Percentiles rank a stretch among this genome's conserved stretches.
Evolutionary conservation across 1,140 invertebrate genomes (phyloP).

Genomic region (Idris sp.): DNA sequence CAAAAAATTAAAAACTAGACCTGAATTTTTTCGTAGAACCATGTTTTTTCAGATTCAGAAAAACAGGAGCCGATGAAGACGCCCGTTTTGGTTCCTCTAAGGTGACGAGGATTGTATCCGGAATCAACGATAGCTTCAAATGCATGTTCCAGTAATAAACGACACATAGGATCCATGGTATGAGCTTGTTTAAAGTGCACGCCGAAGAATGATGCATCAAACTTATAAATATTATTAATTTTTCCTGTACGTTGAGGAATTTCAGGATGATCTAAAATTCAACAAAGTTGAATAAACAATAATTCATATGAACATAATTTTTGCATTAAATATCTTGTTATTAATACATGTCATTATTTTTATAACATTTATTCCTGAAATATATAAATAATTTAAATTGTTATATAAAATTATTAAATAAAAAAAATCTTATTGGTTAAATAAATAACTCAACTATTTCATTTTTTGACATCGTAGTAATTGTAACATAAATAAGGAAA

Average conservation of each 20-base stretch:
- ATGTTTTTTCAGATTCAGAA: conserved; percentile 86
- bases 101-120: conserved; percentile 79
- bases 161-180: conserved; percentile 92
- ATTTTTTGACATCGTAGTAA: no score
- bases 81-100: conserved; percentile 86
- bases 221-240: conserved; percentile 87
- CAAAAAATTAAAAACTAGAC: conserved; percentile 41
- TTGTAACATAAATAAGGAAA: no score
- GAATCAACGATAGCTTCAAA: conserved; percentile 95
- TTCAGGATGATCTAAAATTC: conserved; percentile 80
- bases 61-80: conserved; percentile 90
- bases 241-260: conserved; percentile 88
- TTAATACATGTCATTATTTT: no score
- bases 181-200: conserved; percentile 90
- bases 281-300: not conserved
- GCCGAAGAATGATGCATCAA: conserved; percentile 90
- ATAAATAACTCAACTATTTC: no score
- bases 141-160: conserved; percentile 89
- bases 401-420: no score
- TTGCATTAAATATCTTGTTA: no score
- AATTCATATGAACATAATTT: not conserved
- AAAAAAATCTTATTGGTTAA: no score
- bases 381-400: no score
- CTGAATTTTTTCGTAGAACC: conserved; percentile 83
- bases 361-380: no score